Conservation (phyloP, 2,888 invertebrate genomes). For the Podabrus alpinus region DNA sequence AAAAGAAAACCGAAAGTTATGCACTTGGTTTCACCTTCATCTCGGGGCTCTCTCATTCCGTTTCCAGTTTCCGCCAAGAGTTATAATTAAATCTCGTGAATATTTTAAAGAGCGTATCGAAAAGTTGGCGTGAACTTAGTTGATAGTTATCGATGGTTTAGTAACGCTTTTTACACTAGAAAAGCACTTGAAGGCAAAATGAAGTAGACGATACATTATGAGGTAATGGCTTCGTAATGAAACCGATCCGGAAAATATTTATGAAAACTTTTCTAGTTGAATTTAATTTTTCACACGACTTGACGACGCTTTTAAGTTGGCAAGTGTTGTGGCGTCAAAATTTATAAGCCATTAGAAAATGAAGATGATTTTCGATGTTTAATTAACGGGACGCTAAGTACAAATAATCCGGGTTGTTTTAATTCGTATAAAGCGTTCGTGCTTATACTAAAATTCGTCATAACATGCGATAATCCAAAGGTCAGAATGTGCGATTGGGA, state of each 20-base stretch:
- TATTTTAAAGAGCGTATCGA: not conserved
- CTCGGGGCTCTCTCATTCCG: not conserved
- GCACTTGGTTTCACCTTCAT: too few species aligned
- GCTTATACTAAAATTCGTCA: not conserved
- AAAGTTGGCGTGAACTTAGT: not conserved
- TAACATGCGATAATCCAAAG: conserved; percentile 21
- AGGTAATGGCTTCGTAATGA: not conserved
- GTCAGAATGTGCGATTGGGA: conserved; percentile 19
- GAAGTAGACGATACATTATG: not conserved
- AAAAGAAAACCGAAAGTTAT: not conserved
- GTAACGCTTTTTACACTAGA: not conserved
- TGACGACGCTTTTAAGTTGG: not conserved
- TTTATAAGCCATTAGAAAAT: not conserved
- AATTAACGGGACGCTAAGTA: not conserved
- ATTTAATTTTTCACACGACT: not conserved
- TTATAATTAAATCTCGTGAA: not conserved
- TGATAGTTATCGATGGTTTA: not conserved
- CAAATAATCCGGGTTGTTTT: conserved; percentile 4
- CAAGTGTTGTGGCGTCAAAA: not conserved
- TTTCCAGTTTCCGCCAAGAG: not conserved
- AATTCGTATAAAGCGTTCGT: conserved; percentile 3
- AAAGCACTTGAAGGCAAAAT: not conserved
- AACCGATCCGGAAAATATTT: not conserved
- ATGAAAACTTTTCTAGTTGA: not conserved
- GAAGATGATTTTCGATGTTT: not conserved